Conservation (phyloP, 2,888 invertebrate genomes). For the Eristalis tenax region DNA sequence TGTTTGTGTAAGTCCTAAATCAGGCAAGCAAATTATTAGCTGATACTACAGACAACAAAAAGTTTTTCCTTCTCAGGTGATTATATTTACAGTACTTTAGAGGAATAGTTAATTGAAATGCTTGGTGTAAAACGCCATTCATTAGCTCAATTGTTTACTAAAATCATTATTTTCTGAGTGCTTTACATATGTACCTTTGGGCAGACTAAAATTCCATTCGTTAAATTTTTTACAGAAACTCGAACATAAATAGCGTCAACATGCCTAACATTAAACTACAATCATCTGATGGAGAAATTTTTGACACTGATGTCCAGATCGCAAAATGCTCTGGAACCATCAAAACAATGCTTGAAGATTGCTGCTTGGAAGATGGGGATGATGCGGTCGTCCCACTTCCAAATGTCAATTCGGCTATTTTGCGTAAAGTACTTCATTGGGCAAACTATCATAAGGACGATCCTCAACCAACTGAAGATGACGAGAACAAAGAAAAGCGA, state of each 20-base stretch:
- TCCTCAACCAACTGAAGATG: constrained; percentile 97
- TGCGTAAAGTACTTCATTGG: constrained; percentile 97
- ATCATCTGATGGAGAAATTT: constrained; percentile 97
- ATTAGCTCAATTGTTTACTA: constrained; percentile 35
- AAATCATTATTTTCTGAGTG: background rate
- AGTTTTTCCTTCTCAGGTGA: background rate
- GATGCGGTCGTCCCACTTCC: constrained; percentile 98
- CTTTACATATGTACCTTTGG: background rate
- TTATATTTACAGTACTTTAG: background rate
- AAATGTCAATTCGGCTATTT: constrained; percentile 97
- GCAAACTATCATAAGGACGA: constrained; percentile 97
- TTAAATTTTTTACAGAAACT: constrained; percentile 15
- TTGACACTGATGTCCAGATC: constrained; percentile 97
- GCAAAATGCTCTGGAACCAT: constrained; percentile 99
- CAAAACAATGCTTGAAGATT: constrained; percentile 98
- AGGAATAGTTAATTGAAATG: background rate
- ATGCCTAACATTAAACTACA: constrained; percentile 98
- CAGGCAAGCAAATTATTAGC: background rate
- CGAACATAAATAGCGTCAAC: constrained; percentile 78
- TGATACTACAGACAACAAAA: background rate
- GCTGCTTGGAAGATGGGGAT: constrained; percentile 94
- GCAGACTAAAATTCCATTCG: background rate
- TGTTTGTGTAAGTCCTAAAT: constrained; percentile 17
- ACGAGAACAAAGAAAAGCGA: constrained; percentile 98
- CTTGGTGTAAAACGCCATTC: background rate